These are phyloP conservation scores for Cephus cinctus DNA, from an alignment of 1,140 invertebrate genomes.

Conservation along the genomic window DNA sequence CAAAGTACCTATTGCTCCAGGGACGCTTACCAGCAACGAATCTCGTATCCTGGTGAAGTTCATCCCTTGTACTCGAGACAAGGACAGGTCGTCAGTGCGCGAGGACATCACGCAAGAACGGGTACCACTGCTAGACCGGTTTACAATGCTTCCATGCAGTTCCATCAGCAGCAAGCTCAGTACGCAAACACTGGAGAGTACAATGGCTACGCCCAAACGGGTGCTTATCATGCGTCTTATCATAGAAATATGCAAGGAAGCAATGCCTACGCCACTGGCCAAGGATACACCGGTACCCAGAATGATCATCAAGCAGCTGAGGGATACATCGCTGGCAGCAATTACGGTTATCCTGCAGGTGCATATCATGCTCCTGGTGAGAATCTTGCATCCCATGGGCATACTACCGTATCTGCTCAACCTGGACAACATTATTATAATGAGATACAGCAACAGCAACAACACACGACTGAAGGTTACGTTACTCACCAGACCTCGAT, in stretches of 20 bases:
- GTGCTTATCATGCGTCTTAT: slow-evolving; percentile 44
- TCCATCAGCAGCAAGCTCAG: slow-evolving; percentile 43
- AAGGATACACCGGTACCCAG: slow-evolving; percentile 38
- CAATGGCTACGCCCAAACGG: slow-evolving; percentile 45
- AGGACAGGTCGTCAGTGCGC: slow-evolving; percentile 26
- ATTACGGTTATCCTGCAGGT: slow-evolving; percentile 39
- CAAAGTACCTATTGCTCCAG: slow-evolving; percentile 44
- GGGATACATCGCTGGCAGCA: slow-evolving; percentile 34
- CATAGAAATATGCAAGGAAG: slow-evolving; percentile 37
- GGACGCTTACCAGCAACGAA: slow-evolving; percentile 39
- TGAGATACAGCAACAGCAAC: slow-evolving; percentile 41
- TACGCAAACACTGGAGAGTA: slow-evolving; percentile 46
- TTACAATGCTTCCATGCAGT: slow-evolving; percentile 46
- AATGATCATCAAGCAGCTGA: slow-evolving; percentile 36
- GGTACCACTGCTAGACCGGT: slow-evolving; percentile 28
- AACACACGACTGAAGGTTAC: slow-evolving; percentile 35
- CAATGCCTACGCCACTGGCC: slow-evolving; percentile 32
- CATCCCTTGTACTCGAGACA: slow-evolving; percentile 60
- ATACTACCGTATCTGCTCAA: slow-evolving; percentile 29
- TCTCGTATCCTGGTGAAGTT: slow-evolving; percentile 48
- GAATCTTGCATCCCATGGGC: slow-evolving; percentile 31
- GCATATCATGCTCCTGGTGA: slow-evolving; percentile 37
- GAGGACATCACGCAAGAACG: slow-evolving; percentile 34
- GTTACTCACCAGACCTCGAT: slow-evolving; percentile 39
- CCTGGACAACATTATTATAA: slow-evolving; percentile 41